Base-by-base conservation (phyloP, 2,888 invertebrate species). In the Craniophora ligustri region DNA sequence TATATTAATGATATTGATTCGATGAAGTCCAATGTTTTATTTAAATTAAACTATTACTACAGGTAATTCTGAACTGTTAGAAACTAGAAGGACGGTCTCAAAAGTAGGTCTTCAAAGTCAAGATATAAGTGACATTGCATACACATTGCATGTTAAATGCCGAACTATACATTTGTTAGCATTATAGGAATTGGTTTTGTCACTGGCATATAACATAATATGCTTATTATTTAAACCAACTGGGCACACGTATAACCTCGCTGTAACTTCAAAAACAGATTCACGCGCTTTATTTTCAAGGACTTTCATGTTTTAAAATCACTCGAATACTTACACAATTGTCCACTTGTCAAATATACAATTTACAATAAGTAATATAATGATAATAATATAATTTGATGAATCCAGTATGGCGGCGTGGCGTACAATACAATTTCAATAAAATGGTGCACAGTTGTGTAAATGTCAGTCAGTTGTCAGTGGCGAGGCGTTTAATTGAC, bases 391-490 rank as follows among this genome's bases (percentile, higher is more conserved):
- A 21, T 35, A 30, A 23, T 30, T 26, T 18, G 45, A 26, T 14
- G 41, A 35, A 23, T 5, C 41, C 8, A 58, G 35, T 18, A 35
- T 15, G 42, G 41, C 36, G 21, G 18, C 31, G 15, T 45, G n/a
- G 8, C 31, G 15, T 45, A 38, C 40, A 26, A 38, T 47, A 36
- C 15, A 45, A 13, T 34, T 34, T 36, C 10, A 14, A 42, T 38
- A 58, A 34, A 59, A 34, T 39, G 42, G 30, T 35, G 39, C 54
- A 38, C 82, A 84, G 74, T 84, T 85, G 85, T 86, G 81, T 78
- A 85, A 86, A 85, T 79, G 84, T 81, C 85, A 82, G 59, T 76
- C 73, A 76, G 74, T 78, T 82, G 81, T 80, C 67, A 62, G 26
- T 46, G 39, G 18, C 47, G 38, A 44, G 51, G 36, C 36, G 49